Base-by-base conservation (phyloP, 2,113 vertebrate genomes). In the Trematocara unimaculatum region DNA sequence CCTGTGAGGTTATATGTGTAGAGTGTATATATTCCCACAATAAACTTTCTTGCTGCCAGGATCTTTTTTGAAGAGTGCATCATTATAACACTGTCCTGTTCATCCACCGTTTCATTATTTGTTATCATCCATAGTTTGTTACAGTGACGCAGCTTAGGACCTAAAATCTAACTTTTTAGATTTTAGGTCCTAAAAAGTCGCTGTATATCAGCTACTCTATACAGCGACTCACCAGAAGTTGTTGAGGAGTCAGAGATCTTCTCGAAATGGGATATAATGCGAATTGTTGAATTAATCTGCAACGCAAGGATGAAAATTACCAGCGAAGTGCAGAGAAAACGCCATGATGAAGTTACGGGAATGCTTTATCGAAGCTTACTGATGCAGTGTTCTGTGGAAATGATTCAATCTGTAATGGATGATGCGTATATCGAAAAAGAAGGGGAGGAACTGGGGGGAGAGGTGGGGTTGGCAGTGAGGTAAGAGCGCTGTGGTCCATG, bases 371-470 rank as follows among this genome's bases (percentile, higher is more conserved):
- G 8, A 12, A 15, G 23, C 17, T 31, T 15, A 42, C 26, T 78
- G 72, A 77, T 85, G 87, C 81, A 14, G 79, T 74, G 31, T 17
- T 89, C 12, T 82, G 49, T 49, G 72, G 17, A 49, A 77, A 33
- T n/a, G 42, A 31, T n/a, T 56, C 17, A 26, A 42, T 17, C 53
- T 12, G n/a, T 58, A 18, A 81, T 29, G 54, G 35, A 77, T 53
- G 88, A 33, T 70, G 47, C 60, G 10, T 18, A 8, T 13, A 45
- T 49, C 64, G 83, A 54, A 20, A 11, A 47, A 40, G 56, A 60
- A 55, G 5, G 49, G n/a, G 49, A 18, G 47, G 29, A 20, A 40
- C 13, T 35, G 49, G 45, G 40, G 38, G 40, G 49, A 29, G 35
- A 18, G 11, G 5, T 31, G 58, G 67, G 86, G 23, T 67, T 3